A percentile compares a stretch with the other conserved stretches of the same genome.
Evolutionary conservation across 2,113 vertebrate species (phyloP).

Genomic region (Chloebia gouldiae): DNA sequence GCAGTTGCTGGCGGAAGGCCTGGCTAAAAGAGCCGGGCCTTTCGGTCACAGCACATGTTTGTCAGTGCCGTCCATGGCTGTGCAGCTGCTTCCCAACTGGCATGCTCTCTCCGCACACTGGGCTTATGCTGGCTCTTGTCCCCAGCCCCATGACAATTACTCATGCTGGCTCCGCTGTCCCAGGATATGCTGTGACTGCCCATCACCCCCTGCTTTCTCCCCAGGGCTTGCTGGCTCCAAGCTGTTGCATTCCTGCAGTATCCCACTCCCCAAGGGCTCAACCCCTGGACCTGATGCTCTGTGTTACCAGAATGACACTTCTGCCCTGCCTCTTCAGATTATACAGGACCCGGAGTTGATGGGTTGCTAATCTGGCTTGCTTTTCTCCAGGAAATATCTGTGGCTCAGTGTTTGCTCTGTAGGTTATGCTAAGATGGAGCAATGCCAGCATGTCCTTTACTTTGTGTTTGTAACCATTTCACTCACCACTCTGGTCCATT

Average conservation of each 20-base stretch:
- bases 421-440: background rate
- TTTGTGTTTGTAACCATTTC: background rate
- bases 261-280: rapidly evolving
- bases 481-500: background rate
- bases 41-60: background rate
- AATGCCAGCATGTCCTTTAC: background rate
- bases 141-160: background rate
- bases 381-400: background rate
- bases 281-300: background rate
- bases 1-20: background rate
- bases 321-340: background rate
- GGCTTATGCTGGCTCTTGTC: background rate
- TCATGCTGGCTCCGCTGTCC: background rate
- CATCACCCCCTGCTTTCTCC: background rate
- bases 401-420: background rate
- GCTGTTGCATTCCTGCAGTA: background rate
- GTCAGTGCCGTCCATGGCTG: background rate
- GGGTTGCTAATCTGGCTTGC: background rate
- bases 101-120: background rate
- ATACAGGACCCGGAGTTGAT: background rate
- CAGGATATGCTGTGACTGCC: background rate
- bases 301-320: background rate
- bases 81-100: constrained; percentile 14
- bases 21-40: background rate
- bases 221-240: background rate